Evolutionary conservation across 2,888 invertebrate species (phyloP), one percentile per base, ranked within the genome.

Genomic region (Neoaliturus tenellus): DNA sequence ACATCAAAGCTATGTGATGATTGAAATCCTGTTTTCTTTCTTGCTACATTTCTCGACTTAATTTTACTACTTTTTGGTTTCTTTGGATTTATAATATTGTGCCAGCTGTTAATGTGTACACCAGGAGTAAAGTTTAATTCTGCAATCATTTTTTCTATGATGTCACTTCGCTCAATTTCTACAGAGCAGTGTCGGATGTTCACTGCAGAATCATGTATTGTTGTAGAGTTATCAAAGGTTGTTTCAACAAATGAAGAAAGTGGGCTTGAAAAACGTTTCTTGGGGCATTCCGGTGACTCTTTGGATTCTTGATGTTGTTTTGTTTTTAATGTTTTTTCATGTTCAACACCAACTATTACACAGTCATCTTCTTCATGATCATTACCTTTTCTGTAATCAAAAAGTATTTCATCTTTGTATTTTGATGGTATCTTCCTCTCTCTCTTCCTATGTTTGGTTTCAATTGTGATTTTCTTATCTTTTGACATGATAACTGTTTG

Each of bases 401-500:
- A 48, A 0, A 55, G 6, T 20, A 78, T 78, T 55, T 55, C 78
- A 73, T 82, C 82, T 39, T 58, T 73, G 41, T 73, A 82, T 55
- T 82, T 82, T 17, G 58, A 35, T 10, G 82, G 82, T 51, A 82
- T 17, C 55, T 82, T 82, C 48, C 71, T 82, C 58, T 48, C 73
- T 31, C 82, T 71, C 41, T 82, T 82, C 23, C 23, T 73, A 41
- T 44, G 44, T 6, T 51, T 20, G 4, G 55, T 73, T 78, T 78
- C 78, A 23, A 55, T 55, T 17, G 73, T 82, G 4, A 55, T 82
- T 58, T 55, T 55, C 31, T 82, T 82, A 28, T 82, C 55, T n/a
- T 55, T 73, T 55, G 51, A 51, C 73, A 51, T 82, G 10, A 82
- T 82, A 23, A 82, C 82, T 14, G 82, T 82, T 39, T 82, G 82